Evolutionary conservation across 2,797 vertebrate species (phyloP).

Genomic region (Dermochelys coriacea): DNA sequence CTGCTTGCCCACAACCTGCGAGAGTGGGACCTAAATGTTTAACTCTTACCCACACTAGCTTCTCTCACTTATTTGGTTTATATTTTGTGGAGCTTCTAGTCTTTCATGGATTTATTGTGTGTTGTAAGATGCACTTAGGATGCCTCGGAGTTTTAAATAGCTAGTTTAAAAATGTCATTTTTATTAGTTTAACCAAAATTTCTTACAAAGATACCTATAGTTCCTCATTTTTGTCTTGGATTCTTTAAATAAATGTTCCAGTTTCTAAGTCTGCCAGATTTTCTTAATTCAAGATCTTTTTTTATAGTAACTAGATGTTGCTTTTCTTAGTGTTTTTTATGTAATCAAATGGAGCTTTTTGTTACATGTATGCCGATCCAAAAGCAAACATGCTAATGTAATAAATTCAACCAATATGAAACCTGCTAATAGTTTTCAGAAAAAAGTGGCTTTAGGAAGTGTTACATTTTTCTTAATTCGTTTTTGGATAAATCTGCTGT

Average conservation of each 20-base stretch:
- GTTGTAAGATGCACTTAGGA: neutral
- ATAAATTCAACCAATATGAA: neutral
- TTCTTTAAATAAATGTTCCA: neutral
- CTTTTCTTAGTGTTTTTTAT: neutral
- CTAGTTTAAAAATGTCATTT: no score
- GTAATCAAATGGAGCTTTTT: neutral
- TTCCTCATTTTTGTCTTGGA: neutral
- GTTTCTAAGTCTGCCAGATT: neutral
- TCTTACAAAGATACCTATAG: neutral
- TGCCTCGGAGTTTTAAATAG: neutral
- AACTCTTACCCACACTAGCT: neutral
- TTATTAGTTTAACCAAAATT: no score
- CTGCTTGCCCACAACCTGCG: neutral
- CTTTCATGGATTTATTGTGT: neutral
- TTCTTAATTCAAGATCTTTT: neutral
- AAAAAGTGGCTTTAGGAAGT: neutral
- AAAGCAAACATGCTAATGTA: neutral
- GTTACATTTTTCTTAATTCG: neutral
- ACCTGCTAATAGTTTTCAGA: neutral
- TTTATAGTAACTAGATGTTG: neutral
- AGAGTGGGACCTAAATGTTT: neutral
- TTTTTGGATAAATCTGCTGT: conserved; percentile 4
- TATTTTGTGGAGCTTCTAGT: neutral
- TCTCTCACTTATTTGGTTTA: neutral
- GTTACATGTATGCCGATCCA: neutral